Base-by-base conservation (phyloP, 2,888 invertebrate genomes). In the Yponomeuta cagnagella region DNA sequence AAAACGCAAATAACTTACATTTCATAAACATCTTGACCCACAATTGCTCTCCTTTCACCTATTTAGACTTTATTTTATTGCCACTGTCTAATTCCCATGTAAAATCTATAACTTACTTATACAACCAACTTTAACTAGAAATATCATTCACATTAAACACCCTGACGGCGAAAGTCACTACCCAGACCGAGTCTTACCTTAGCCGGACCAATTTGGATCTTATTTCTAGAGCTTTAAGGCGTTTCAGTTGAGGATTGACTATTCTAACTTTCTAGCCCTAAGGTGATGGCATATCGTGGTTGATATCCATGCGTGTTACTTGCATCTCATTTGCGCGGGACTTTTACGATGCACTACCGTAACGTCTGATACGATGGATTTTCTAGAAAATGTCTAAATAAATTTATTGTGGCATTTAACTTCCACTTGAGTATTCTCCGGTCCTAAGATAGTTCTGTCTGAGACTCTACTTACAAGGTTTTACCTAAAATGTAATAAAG, bases 241-340 rank as follows among this genome's bases (percentile, higher is more conserved):
- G 65, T 12, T 65, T 31, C 9, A 8, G 52, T 52, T 52, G 12
- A 52, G 15, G 52, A 9, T 58, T 58, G 3, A 15, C 12, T 12
- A 12, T 52, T 52, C 52, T 30, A 65, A 65, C 65, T 65, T 65
- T 65, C 65, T 65, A 65, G 65, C 23, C 65, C 65, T 30, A 3
- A 63, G 65, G 65, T 33, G 30, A 30, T 65, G 31, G 23, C 65
- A 31, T 65, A 58, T 58, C 52, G 52, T 58, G 30, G 65, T 30
- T 30, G 30, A 65, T 65, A 65, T 65, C 30, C 65, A 33, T 12
- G 33, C 33, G 65, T 12, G 10, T 33, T 3, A 30, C 65, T 65
- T 65, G 65, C 65, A 65, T 65, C 65, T 65, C 65, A 65, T 65
- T 65, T 65, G 33, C 65, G 6, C 12, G 12, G 15, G 15, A 15